Evolutionary conservation across 1,140 invertebrate genomes (phyloP).

Genomic region (Triops cancriformis): DNA sequence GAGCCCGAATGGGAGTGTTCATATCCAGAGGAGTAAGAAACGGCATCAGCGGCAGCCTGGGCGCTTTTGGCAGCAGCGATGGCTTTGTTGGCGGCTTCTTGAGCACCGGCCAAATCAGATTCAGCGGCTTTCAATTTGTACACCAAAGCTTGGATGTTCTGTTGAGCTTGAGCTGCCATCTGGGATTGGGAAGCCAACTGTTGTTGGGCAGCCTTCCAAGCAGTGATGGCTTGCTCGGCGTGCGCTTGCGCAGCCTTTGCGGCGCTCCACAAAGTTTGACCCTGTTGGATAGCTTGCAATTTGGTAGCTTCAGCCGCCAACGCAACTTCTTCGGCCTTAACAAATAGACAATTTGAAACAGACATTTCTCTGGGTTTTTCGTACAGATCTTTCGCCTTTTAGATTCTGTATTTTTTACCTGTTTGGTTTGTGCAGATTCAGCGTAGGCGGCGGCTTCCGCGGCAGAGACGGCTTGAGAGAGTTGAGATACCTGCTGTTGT

Average conservation of each 20-base stretch:
- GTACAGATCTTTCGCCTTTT: too few species aligned
- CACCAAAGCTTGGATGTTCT: conserved; percentile 35
- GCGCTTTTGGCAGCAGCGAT: conserved; percentile 30
- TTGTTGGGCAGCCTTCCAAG: conserved; percentile 31
- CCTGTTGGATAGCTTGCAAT: conserved; percentile 33
- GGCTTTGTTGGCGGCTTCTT: conserved; percentile 33
- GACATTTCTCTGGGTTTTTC: not conserved
- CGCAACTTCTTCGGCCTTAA: conserved; percentile 28
- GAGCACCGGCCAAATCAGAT: conserved; percentile 34
- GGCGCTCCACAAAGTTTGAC: conserved; percentile 32
- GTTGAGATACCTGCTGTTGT: not conserved
- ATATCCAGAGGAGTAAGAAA: conserved; percentile 17
- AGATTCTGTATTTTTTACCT: conserved; percentile 15
- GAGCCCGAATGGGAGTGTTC: not conserved
- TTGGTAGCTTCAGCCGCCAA: conserved; percentile 35
- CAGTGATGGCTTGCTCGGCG: conserved; percentile 32
- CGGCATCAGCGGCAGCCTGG: conserved; percentile 29
- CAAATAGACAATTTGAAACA: not conserved
- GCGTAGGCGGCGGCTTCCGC: conserved; percentile 30
- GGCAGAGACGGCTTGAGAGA: conserved; percentile 29
- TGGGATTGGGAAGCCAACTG: conserved; percentile 33
- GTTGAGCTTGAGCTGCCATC: conserved; percentile 34
- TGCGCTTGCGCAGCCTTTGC: conserved; percentile 32
- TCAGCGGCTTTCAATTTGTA: conserved; percentile 34
- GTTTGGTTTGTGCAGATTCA: conserved; percentile 26